Base-by-base conservation (phyloP, 1,140 invertebrate genomes). In the Leptoteleia sp. region DNA sequence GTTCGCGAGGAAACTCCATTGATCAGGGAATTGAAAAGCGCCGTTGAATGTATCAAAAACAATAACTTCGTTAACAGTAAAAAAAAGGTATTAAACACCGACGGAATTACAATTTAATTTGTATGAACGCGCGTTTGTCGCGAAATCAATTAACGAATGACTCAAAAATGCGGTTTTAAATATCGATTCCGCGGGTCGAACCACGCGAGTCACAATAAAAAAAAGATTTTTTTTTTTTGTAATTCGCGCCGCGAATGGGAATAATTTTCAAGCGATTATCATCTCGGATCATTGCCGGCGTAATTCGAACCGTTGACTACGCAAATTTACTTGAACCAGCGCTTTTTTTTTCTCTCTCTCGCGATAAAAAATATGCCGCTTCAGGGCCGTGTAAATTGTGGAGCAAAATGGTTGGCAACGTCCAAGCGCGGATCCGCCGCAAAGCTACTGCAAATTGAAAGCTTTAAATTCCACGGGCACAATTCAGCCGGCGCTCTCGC, bases 371-470 rank as follows among this genome's bases (percentile, higher is more conserved):
- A 71, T 59, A 35, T 52, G 43, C 52, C 50, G 45, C 29, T 47
- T 42, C 43, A 59, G 54, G 22, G 19, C 31, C 8, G 33, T 62
- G 64, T 68, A 67, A 70, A 70, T 55, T 72, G 38, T 65, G 31
- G 27, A 48, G 45, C 29, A 67, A 67, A 72, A 38, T 37, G 52
- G 19, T 55, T 72, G 61, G 68, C 61, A 72, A 59, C 52, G 59
- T 65, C 37, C 27, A 19, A 31, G 40, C 27, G 25, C 16, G 71
- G 52, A 73, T 64, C 40, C 47, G 43, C 61, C 13, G 62, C 76
- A 78, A 78, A 78, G 61, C 68, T 64, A 73, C 52, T 79, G 62
- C 48, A 79, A 73, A 79, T 79, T 73, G 62, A 79, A 79, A 73
- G 68, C 76, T 79, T 79, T 73, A 68, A 73, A 79, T 73, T 79